A percentile compares a stretch with the other conserved stretches of the same genome.
phyloP scores from a whole-genome alignment of 2,797 vertebrate genomes.

The Artibeus lituratus region DNA sequence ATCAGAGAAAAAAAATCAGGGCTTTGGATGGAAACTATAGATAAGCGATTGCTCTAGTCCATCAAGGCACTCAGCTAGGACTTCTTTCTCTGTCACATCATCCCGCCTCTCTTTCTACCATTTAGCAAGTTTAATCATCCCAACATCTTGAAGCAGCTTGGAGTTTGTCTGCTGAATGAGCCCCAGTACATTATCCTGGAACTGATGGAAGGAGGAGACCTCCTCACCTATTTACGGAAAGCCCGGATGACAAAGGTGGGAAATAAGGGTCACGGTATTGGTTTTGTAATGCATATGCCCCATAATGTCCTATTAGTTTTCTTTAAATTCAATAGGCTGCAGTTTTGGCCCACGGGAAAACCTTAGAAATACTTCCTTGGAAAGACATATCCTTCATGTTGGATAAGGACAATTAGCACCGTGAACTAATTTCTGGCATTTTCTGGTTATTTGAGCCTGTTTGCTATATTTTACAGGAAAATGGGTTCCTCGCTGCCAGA shows the following conservation, averaged over 20 bases:
- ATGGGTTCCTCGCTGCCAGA: not conserved
- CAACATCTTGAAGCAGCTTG: slow-evolving; percentile 85
- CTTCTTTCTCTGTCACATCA: not conserved
- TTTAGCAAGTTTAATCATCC: slow-evolving; percentile 85
- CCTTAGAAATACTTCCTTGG: not conserved
- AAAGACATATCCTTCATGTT: not conserved
- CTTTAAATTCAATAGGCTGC: not conserved
- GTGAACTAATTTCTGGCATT: not conserved
- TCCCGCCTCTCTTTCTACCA: not conserved
- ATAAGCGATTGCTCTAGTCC: not conserved
- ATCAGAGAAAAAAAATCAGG: not conserved
- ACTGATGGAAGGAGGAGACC: slow-evolving; percentile 87
- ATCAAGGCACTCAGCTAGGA: not conserved
- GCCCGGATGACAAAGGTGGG: slow-evolving; percentile 79
- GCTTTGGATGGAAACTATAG: not conserved
- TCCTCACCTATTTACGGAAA: slow-evolving; percentile 83
- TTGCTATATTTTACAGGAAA: not conserved
- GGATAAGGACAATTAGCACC: not conserved
- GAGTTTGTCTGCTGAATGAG: slow-evolving; percentile 83
- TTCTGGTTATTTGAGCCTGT: not conserved
- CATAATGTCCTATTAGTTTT: not conserved
- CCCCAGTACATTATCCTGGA: slow-evolving; percentile 86
- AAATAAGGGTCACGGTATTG: not conserved
- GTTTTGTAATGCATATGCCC: not conserved
- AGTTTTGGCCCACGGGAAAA: not conserved